Conservation (phyloP, 37 sponge, comb jelly and placozoan species). For the Hormiphora californensis region DNA sequence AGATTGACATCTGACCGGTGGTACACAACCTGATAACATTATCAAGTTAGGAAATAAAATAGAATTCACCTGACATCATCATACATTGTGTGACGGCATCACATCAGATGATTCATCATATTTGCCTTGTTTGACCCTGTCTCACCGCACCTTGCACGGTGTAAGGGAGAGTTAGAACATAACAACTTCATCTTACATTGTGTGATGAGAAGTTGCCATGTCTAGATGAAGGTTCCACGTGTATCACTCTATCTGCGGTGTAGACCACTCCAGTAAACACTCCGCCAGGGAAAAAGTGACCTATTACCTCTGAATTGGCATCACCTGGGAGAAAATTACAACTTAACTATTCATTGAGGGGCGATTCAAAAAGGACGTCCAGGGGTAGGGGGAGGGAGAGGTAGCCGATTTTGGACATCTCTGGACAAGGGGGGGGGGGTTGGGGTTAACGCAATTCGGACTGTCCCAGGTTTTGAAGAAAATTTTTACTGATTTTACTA, state of each 20-base stretch:
- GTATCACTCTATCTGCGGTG: background rate
- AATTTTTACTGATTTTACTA: too few species aligned
- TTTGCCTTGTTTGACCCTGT: too few species aligned
- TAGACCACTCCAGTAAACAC: conserved; percentile 40
- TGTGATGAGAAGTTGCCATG: background rate
- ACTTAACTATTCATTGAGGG: background rate
- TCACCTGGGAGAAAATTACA: background rate
- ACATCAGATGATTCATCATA: too few species aligned
- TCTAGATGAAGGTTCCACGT: conserved; percentile 39
- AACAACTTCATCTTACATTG: conserved; percentile 35
- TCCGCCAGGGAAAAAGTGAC: conserved; percentile 1
- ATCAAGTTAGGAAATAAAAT: too few species aligned
- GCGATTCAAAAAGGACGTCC: background rate
- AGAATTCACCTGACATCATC: background rate
- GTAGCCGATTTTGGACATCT: too few species aligned
- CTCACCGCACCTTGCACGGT: too few species aligned
- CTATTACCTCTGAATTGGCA: background rate
- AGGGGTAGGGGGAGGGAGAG: too few species aligned
- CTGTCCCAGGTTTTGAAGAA: too few species aligned
- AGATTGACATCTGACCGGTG: conserved; percentile 31
- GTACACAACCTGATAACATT: background rate
- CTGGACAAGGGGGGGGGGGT: too few species aligned
- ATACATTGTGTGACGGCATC: too few species aligned
- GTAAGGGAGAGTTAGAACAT: too few species aligned
- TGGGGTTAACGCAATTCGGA: too few species aligned